Base-by-base conservation (phyloP, 2,888 invertebrate species). In the Chalcosyrphus nemorum region DNA sequence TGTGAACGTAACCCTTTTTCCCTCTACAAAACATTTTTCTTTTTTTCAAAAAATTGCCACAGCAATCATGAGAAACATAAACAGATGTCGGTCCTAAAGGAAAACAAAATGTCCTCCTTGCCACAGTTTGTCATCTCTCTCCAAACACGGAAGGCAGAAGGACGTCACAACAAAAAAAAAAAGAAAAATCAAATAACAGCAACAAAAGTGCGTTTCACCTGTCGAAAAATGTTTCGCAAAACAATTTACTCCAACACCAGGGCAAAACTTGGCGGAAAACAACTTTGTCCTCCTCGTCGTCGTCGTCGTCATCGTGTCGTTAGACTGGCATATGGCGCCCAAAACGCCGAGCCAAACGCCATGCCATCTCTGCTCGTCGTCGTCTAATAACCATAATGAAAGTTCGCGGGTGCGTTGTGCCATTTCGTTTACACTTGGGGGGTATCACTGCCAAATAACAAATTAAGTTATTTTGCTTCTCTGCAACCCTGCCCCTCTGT, bases 361-460 rank as follows among this genome's bases (percentile, higher is more conserved):
- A 52, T 43, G 19, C 45, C 57, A 11, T 21, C 17, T 13, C 2
- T n/a, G n/a, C n/a, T 32, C 35, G 32, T 24, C 66, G 61, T 61
- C 59, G 56, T 74, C 52, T 81, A 81, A 81, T 76, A 76, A 76
- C 81, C 76, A 71, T 71, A 71, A 76, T 50, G 76, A 70, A 76
- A 71, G 38, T 76, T 81, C 76, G 71, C 81, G 71, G 65, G 57
- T 71, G 71, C 65, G 76, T 81, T 68, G 75, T 17, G 63, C 70
- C 43, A 76, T 63, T 75, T 81, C 13, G 32, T 59, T 47, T 41
- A 17, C 11, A 24, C 43, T 9, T 15, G 50, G 47, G 80, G 71
- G n/a, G n/a, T n/a, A 81, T 81, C 76, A 81, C 76, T 76, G 81
- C 81, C 76, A 81, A 76, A 66, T 68, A 70, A 70, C 75, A 81